These are phyloP conservation scores for Leptopterna dolabrata DNA, from an alignment of 2,888 invertebrate species.

Conservation along the genomic window DNA sequence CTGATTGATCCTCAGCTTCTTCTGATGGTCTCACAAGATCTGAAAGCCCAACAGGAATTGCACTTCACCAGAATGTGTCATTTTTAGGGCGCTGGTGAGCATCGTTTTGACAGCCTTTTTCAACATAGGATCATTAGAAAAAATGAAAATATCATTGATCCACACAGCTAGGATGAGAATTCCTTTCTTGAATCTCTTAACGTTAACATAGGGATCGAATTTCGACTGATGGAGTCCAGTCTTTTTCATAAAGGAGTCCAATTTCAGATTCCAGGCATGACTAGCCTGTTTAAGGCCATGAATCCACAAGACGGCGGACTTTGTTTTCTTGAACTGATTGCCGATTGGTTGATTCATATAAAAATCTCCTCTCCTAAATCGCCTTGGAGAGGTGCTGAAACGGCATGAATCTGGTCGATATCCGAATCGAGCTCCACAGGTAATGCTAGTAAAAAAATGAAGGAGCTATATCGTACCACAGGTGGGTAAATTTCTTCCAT, in stretches of 20 bases:
- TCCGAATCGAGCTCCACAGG: background rate
- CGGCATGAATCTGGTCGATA: background rate
- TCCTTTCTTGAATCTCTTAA: background rate
- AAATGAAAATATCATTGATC: background rate
- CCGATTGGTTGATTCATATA: background rate
- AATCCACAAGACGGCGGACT: no score
- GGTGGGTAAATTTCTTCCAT: conserved; percentile 6
- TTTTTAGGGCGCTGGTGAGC: background rate
- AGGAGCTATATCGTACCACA: background rate
- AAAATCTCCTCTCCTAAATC: background rate
- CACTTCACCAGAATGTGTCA: background rate
- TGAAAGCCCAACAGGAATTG: background rate
- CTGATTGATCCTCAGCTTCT: background rate
- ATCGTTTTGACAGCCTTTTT: no score
- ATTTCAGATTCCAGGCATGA: background rate
- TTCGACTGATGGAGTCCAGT: background rate
- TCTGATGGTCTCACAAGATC: background rate
- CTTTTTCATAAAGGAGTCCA: background rate
- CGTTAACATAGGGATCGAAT: background rate
- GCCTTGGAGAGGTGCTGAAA: background rate
- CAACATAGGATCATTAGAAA: no score
- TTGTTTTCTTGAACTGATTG: background rate
- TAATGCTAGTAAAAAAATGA: background rate
- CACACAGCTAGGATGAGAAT: background rate
- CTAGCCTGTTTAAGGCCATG: conserved; percentile 10